Conservation (phyloP, 2,888 invertebrate species). For the Gisinianus flammeolus region DNA sequence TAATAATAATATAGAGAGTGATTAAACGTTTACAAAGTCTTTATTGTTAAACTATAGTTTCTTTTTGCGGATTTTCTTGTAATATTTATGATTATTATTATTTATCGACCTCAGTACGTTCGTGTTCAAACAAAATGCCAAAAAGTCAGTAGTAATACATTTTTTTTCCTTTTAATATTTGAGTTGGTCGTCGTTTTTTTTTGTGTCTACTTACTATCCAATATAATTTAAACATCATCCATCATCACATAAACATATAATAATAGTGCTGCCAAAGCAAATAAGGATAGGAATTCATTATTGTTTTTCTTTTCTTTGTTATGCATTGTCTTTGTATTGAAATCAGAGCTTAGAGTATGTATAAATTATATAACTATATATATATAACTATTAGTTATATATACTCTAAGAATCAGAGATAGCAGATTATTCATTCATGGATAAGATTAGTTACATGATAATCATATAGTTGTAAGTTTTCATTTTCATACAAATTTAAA, state of each 20-base stretch:
- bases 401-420: neutral
- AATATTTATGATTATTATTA: neutral
- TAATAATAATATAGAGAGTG: conserved; percentile 20
- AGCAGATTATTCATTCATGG: conserved; percentile 46
- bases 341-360: neutral
- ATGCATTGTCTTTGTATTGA: neutral
- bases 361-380: neutral
- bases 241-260: neutral
- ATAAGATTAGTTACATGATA: conserved; percentile 50
- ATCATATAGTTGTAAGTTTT: conserved; percentile 50
- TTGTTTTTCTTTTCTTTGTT: no score
- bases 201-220: neutral
- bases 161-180: neutral
- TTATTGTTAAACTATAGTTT: conserved; percentile 12
- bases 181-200: neutral
- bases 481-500: conserved; percentile 36
- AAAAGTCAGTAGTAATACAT: no score
- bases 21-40: conserved; percentile 16
- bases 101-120: no score
- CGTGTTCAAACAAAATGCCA: no score
- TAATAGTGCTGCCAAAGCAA: neutral
- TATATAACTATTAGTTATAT: no score
- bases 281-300: neutral
- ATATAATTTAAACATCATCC: neutral
- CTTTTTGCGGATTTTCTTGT: neutral